Percentiles rank a stretch among this genome's conserved stretches.
phyloP scores from a whole-genome alignment of 2,113 vertebrate genomes.

The Dendrocopos noguchii region DNA sequence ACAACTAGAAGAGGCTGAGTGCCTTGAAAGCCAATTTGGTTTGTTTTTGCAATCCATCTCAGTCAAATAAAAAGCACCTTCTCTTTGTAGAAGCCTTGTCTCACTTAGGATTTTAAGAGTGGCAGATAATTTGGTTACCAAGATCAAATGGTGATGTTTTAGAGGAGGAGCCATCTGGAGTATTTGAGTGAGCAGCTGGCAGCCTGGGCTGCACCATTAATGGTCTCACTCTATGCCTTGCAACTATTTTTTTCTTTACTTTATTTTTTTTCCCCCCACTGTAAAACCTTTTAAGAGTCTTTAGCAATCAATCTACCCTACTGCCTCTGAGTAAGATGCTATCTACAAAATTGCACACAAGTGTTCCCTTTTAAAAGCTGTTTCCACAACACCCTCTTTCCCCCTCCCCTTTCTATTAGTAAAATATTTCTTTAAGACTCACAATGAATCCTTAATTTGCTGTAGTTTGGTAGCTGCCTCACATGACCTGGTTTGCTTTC shows the following conservation, averaged over 20 bases:
- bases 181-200: conserved; percentile 60
- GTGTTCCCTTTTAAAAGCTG: conserved; percentile 35
- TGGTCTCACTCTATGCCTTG: conserved; percentile 23
- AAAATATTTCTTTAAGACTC: conserved; percentile 6
- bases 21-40: conserved; percentile 26
- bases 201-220: conserved; percentile 49
- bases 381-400: neutral
- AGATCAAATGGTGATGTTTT: conserved; percentile 55
- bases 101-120: conserved; percentile 11
- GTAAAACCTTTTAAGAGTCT: conserved; percentile 60
- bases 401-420: neutral
- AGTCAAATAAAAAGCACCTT: conserved; percentile 16
- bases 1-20: neutral
- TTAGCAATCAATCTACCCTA: conserved; percentile 47
- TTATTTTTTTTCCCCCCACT: conserved; percentile 39
- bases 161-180: conserved; percentile 65
- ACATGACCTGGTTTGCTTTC: neutral
- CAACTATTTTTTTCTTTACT: neutral
- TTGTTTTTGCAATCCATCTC: neutral
- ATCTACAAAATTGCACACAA: conserved; percentile 46
- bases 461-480: neutral
- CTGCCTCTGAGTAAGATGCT: conserved; percentile 36
- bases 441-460: neutral
- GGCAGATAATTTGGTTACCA: conserved; percentile 51
- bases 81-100: conserved; percentile 1